Conservation (phyloP, 2,888 invertebrate species). For the Eustalomyia histrio region DNA sequence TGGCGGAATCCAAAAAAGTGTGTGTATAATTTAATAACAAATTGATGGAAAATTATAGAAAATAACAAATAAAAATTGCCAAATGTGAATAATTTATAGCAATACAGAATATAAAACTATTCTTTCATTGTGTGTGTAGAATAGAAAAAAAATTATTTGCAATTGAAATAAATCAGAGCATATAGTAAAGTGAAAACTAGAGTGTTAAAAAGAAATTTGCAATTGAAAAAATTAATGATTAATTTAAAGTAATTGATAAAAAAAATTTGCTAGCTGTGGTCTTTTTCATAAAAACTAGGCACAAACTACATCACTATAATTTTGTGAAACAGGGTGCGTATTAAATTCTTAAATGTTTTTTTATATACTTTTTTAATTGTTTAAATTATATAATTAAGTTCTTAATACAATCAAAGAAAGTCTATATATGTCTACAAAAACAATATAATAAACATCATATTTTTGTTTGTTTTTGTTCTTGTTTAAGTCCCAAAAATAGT, state of each 20-base stretch:
- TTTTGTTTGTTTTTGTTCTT: slow-evolving; percentile 12
- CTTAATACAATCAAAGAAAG: slow-evolving; percentile 1
- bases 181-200: slow-evolving; percentile 28
- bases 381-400: slow-evolving; percentile 54
- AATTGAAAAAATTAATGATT: slow-evolving; percentile 2
- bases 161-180: slow-evolving; percentile 6
- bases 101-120: background rate
- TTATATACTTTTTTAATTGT: slow-evolving; percentile 10
- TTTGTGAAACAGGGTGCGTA: slow-evolving; percentile 45
- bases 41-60: slow-evolving; percentile 18
- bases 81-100: background rate
- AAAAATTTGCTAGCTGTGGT: background rate
- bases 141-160: slow-evolving; percentile 1
- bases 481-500: background rate
- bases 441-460: slow-evolving; percentile 7
- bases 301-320: slow-evolving; percentile 52
- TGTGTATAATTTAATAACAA: slow-evolving; percentile 30
- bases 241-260: background rate
- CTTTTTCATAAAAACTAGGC: slow-evolving; percentile 9
- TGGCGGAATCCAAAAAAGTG: slow-evolving; percentile 20
- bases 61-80: background rate
- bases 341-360: background rate
- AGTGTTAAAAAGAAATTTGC: slow-evolving; percentile 7
- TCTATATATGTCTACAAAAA: slow-evolving; percentile 22
- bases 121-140: background rate